Evolutionary conservation across 2,888 invertebrate genomes (phyloP), one percentile per base, ranked within the genome.

Genomic region (Synanthedon formicaeformis): DNA sequence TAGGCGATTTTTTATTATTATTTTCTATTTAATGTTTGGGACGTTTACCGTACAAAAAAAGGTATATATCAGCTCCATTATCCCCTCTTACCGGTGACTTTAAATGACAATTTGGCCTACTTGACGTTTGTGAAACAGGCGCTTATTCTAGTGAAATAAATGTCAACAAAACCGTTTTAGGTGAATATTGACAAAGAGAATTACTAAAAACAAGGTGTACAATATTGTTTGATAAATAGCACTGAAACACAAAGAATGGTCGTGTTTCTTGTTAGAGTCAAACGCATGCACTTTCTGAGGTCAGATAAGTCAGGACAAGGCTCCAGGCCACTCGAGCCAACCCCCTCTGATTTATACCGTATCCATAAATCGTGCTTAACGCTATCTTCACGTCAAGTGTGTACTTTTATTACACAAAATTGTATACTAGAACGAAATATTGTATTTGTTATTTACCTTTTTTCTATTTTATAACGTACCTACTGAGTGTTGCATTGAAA

Each of bases 301-400:
- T 54, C 50, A 61, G 62, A 63, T 63, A 63, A 60, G 63, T 59
- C 63, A 63, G 61, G 61, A 50, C 52, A 56, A 54, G 54, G 55
- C 52, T 55, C 51, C 51, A 45, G 45, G 14, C 13, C 45, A 45
- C 45, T 45, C 45, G 14, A 14, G 45, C 12, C 45, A 13, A 53
- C 57, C 56, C 54, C 54, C 52, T 52, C 52, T 58, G 59, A 60
- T 58, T 60, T 60, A 58, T 58, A 57, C 53, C 54, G 54, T 50
- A 51, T 52, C 8, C 57, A 62, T 61, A 63, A 61, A 63, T 62
- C 59, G 58, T 54, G 58, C 60, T 62, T 58, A 60, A 55, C 57
- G 57, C 55, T 54, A 54, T 55, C 56, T 53, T 57, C 55, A 52
- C 51, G 34, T 41, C 55, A 48, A 56, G 52, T 54, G 54, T 53